Percentiles rank a stretch among this genome's conserved stretches.
These are phyloP conservation scores for Drosophila hydei DNA, from an alignment of 1,140 invertebrate species.

Conservation along the genomic window DNA sequence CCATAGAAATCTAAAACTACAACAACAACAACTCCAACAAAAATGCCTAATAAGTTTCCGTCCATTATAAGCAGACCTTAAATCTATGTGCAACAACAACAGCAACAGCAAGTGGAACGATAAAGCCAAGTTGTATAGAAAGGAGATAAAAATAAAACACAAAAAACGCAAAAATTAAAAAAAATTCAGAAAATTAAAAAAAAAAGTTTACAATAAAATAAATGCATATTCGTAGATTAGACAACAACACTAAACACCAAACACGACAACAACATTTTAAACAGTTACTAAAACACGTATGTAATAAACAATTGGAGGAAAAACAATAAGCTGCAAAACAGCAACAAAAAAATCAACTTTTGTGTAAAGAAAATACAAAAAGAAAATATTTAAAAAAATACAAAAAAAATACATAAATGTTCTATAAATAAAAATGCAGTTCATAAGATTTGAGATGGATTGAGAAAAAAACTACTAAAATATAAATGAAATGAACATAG, in stretches of 20 bases:
- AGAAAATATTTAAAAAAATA: constrained; percentile 21
- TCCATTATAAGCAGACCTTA: constrained; percentile 84
- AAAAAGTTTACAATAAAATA: constrained; percentile 38
- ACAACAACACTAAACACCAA: constrained; percentile 40
- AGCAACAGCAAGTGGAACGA: constrained; percentile 51
- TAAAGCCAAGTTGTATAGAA: constrained; percentile 58
- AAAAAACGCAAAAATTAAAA: constrained; percentile 30
- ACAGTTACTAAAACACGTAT: constrained; percentile 74
- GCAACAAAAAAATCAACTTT: constrained; percentile 33
- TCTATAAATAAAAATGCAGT: constrained; percentile 54
- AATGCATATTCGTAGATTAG: constrained; percentile 69
- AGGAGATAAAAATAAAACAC: constrained; percentile 22
- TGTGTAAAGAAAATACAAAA: constrained; percentile 38
- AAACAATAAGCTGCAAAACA: constrained; percentile 67
- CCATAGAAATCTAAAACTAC: constrained; percentile 25
- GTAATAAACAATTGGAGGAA: constrained; percentile 61
- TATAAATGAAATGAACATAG: constrained; percentile 44
- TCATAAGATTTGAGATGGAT: constrained; percentile 24
- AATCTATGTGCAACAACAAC: constrained; percentile 80
- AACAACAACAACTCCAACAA: constrained; percentile 56
- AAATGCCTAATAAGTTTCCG: constrained; percentile 84
- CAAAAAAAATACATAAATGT: constrained; percentile 51
- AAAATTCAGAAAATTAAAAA: constrained; percentile 32
- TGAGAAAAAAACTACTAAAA: constrained; percentile 46
- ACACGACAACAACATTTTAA: constrained; percentile 71